Evolutionary conservation across 2,797 vertebrate species (phyloP), one percentile per base, ranked within the genome.

Genomic region (Hirundo rustica): DNA sequence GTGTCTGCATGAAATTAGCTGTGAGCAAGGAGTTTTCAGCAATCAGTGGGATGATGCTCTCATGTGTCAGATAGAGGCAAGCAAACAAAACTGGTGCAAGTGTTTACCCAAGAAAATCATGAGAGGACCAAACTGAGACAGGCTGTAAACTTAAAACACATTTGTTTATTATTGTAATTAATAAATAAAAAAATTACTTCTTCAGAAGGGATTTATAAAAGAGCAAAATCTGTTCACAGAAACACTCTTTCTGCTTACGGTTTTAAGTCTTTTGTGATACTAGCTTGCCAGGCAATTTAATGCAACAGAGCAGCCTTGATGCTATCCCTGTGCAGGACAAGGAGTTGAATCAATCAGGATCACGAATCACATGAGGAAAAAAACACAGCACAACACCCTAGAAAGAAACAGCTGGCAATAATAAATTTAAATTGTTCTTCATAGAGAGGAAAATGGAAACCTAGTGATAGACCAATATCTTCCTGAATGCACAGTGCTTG

Each of bases 331-430:
- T 47, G 58, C 53, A 67, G 79, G 87, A 76, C 72, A 88, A 93
- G 73, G 80, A 92, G 62, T 61, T 95, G 85, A 97, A 95, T 96
- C 86, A 94, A 90, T 90, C 67, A 66, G 86, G 80, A 90, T 70
- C 42, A 22, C 74, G 84, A n/a, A 96, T 88, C 88, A 75, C 50
- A 64, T 27, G 44, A 92, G 60, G 83, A 94, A 93, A 92, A 98
- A 95, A 4, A 38, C 36, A 22, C 53, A 85, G 53, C 47, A 61
- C 53, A 61, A 89, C 20, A 66, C 61, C 2, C 2, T 21, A 89
- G 84, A 95, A 89, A 96, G 86, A 92, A 97, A 86, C 86, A 96
- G 96, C 91, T 96, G 94, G 95, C 84, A 92, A 93, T 66, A 92
- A 84, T 58, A 50, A 89, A 76, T 90, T 84, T 72, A 94, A 96